Evolutionary conservation across 53 echinoderm and acorn worm genomes (phyloP).

Genomic region (Pentamera pediparva): DNA sequence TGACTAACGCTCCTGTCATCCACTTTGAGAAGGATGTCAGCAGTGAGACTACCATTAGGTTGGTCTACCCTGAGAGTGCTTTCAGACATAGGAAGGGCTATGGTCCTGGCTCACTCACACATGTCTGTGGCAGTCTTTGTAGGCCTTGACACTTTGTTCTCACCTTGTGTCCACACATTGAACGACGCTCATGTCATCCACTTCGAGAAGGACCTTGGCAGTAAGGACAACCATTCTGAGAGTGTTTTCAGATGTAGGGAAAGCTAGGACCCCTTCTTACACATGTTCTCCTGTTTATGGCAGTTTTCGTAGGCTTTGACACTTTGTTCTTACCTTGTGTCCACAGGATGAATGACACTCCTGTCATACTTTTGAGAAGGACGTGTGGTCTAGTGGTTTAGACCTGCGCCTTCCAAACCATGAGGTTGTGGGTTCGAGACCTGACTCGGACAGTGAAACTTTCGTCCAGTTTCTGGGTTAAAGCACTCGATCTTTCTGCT

Average conservation of each 20-base stretch:
- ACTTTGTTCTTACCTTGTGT: too few species aligned
- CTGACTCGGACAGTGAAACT: too few species aligned
- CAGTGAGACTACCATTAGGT: constrained; percentile 67
- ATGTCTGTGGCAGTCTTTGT: too few species aligned
- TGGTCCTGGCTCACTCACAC: too few species aligned
- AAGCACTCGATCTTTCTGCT: too few species aligned
- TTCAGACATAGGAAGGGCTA: constrained; percentile 54
- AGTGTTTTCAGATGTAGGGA: constrained; percentile 57
- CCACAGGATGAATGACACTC: constrained; percentile 88
- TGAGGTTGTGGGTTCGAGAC: too few species aligned
- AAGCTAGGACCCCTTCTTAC: constrained; percentile 48
- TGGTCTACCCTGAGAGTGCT: constrained; percentile 88
- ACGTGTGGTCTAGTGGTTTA: too few species aligned
- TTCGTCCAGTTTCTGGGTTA: too few species aligned
- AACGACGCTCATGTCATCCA: constrained; percentile 65
- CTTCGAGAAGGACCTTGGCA: constrained; percentile 70
- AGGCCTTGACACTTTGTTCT: too few species aligned
- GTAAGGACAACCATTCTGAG: constrained; percentile 79
- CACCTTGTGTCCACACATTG: constrained; percentile 72
- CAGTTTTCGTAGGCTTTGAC: too few species aligned
- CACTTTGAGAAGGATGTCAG: constrained; percentile 72
- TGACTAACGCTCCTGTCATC: constrained; percentile 72
- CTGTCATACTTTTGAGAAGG: constrained; percentile 53
- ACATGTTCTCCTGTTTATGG: too few species aligned
- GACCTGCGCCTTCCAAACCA: too few species aligned